These are phyloP conservation scores for Dioctria rufipes DNA, from an alignment of 2,888 invertebrate genomes.

Conservation along the genomic window DNA sequence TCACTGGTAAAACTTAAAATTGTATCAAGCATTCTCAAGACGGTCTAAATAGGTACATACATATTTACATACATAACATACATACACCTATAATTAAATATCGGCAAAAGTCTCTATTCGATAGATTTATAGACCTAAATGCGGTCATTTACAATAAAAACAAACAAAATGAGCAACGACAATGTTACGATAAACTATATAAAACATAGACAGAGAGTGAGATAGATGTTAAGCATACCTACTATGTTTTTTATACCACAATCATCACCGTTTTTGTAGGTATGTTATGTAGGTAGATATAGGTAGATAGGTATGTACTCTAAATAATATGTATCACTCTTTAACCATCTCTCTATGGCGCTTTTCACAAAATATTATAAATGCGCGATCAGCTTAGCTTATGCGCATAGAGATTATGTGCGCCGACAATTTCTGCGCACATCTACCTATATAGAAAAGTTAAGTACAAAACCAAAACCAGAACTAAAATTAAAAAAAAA, in stretches of 20 bases:
- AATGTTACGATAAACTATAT: no score
- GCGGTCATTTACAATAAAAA: slow-evolving; percentile 22
- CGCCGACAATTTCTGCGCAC: no score
- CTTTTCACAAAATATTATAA: background rate
- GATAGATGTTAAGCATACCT: no score
- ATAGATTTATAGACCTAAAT: slow-evolving; percentile 46
- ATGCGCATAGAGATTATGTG: no score
- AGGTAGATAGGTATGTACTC: background rate
- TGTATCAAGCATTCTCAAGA: slow-evolving; percentile 1
- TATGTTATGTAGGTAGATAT: no score
- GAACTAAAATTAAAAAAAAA: no score
- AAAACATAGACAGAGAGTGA: no score
- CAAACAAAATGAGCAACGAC: no score
- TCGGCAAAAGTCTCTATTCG: background rate
- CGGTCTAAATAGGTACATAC: slow-evolving; percentile 29
- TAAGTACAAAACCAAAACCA: no score
- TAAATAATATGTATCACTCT: background rate
- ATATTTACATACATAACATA: background rate
- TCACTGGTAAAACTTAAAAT: slow-evolving; percentile 28
- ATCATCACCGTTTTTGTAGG: background rate
- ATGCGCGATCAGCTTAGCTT: no score
- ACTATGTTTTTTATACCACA: background rate
- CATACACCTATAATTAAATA: no score
- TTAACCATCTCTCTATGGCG: background rate
- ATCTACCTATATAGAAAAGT: no score